A percentile compares a stretch with the other conserved stretches of the same genome.
These are phyloP conservation scores for Drosophila ficusphila DNA, from an alignment of 1,140 invertebrate species.

Conservation along the genomic window DNA sequence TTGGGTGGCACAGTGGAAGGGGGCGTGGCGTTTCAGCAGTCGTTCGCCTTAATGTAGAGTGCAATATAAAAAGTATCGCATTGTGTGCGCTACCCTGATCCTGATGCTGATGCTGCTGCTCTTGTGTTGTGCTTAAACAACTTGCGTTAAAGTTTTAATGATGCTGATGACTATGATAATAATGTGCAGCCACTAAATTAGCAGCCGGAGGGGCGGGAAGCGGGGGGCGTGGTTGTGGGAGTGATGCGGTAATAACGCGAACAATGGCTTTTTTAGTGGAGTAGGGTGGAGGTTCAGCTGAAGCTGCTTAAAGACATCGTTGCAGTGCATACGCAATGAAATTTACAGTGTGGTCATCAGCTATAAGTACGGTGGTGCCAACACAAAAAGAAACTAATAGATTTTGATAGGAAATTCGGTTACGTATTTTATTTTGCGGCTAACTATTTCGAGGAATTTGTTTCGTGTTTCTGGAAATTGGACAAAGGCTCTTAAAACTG, in stretches of 20 bases:
- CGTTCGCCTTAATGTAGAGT: slow-evolving; percentile 75
- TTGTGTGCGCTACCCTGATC: slow-evolving; percentile 43
- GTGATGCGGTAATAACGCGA: slow-evolving; percentile 32
- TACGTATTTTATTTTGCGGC: not conserved
- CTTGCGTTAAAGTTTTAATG: slow-evolving; percentile 78
- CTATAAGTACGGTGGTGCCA: not conserved
- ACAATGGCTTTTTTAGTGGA: slow-evolving; percentile 3
- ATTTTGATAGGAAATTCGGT: not conserved
- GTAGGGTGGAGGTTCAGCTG: not conserved
- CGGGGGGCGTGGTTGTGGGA: slow-evolving; percentile 5
- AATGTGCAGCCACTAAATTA: slow-evolving; percentile 81
- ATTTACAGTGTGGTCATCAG: slow-evolving; percentile 7
- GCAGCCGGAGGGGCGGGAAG: slow-evolving; percentile 35
- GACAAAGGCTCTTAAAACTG: too few relatives aligned
- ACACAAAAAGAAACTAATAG: not conserved
- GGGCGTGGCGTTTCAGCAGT: slow-evolving; percentile 15
- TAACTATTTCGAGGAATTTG: too few relatives aligned
- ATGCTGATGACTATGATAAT: slow-evolving; percentile 81
- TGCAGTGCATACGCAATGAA: slow-evolving; percentile 22
- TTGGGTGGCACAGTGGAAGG: not conserved
- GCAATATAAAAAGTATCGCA: slow-evolving; percentile 79
- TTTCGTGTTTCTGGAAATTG: too few relatives aligned
- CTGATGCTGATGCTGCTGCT: slow-evolving; percentile 14
- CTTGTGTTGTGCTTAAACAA: slow-evolving; percentile 65
- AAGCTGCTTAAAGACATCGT: slow-evolving; percentile 14